Conservation (phyloP, 2,113 vertebrate species). For the Saccopteryx leptura region DNA sequence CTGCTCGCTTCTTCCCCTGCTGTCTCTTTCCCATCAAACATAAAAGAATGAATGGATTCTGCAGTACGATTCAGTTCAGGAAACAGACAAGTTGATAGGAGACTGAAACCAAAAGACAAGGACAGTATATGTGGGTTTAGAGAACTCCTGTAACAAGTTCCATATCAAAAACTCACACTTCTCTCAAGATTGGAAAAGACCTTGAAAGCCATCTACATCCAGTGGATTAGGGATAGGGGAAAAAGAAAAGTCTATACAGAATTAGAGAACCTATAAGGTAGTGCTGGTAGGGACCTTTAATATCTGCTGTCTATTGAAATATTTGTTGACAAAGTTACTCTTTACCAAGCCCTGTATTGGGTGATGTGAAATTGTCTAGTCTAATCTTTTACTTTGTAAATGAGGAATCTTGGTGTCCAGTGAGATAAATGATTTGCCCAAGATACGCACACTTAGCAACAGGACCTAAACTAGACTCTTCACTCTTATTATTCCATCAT, state of each 20-base stretch:
- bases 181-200: neutral
- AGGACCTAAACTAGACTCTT: neutral
- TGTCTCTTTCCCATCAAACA: neutral
- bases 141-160: neutral
- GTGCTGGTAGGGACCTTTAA: neutral
- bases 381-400: neutral
- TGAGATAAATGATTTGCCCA: neutral
- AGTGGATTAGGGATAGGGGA: neutral
- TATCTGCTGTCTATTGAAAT: neutral
- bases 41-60: neutral
- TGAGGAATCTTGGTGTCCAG: neutral
- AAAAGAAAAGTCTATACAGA: neutral
- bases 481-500: neutral
- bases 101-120: neutral
- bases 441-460: neutral
- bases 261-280: constrained; percentile 14
- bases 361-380: neutral
- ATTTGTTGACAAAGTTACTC: constrained; percentile 14
- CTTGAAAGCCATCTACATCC: constrained; percentile 9
- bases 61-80: neutral
- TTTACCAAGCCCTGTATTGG: neutral
- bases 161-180: neutral
- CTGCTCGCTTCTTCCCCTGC: neutral
- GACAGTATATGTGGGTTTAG: neutral
- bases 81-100: neutral